These are phyloP conservation scores for Agriopis marginaria DNA, from an alignment of 2,888 invertebrate genomes.

Conservation along the genomic window DNA sequence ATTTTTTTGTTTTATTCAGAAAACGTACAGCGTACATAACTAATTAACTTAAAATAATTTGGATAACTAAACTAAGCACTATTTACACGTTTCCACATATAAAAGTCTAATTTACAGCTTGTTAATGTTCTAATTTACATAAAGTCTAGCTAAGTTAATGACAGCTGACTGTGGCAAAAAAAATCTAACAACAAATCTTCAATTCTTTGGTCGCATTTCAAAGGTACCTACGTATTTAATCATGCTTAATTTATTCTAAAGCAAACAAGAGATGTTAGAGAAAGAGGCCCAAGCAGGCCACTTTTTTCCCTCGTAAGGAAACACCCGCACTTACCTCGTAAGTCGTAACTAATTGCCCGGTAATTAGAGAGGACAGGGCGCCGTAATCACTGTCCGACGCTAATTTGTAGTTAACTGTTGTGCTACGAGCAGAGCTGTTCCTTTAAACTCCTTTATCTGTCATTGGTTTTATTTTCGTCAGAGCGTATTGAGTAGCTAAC, in stretches of 20 bases:
- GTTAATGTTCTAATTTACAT: too few relatives aligned
- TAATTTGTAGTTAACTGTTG: slow-evolving; percentile 60
- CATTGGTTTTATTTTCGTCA: slow-evolving; percentile 15
- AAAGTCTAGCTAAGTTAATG: too few relatives aligned
- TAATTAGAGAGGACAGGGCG: slow-evolving; percentile 42
- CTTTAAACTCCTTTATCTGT: slow-evolving; percentile 21
- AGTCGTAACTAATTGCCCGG: slow-evolving; percentile 44
- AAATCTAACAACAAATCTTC: too few relatives aligned
- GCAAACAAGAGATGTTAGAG: not conserved
- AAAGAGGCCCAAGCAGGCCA: not conserved
- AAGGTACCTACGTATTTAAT: too few relatives aligned
- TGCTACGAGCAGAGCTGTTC: slow-evolving; percentile 26
- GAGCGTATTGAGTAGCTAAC: not conserved
- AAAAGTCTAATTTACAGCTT: too few relatives aligned
- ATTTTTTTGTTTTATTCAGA: too few relatives aligned
- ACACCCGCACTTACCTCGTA: slow-evolving; percentile 43
- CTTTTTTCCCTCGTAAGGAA: slow-evolving; percentile 38
- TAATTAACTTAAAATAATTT: too few relatives aligned
- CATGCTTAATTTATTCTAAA: not conserved
- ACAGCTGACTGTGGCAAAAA: too few relatives aligned
- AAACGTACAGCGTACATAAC: too few relatives aligned
- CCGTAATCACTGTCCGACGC: slow-evolving; percentile 35
- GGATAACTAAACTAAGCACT: too few relatives aligned
- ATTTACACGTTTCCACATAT: too few relatives aligned
- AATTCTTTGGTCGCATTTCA: too few relatives aligned